Evolutionary conservation across 64 coral and sea anemone genomes (phyloP).

Genomic region (Catalaphyllia jardinei): DNA sequence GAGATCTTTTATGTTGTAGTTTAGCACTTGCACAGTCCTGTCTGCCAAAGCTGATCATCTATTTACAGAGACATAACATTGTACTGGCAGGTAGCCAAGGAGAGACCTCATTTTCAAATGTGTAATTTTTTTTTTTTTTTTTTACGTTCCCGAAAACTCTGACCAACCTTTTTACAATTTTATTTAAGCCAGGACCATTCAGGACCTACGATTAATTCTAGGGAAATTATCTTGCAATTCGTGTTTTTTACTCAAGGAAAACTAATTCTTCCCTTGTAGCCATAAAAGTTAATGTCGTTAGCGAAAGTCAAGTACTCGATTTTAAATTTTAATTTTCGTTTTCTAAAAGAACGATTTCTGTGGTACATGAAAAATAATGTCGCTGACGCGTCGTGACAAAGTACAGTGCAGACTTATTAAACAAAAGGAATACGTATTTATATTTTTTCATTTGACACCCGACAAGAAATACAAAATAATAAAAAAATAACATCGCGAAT

Average conservation of each 20-base stretch:
- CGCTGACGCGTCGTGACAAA: background rate
- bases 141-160: background rate
- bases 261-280: background rate
- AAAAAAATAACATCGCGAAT: background rate
- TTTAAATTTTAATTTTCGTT: background rate
- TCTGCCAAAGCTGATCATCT: background rate
- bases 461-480: no score
- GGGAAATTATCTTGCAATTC: background rate
- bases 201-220: background rate
- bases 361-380: background rate
- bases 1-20: background rate
- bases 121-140: background rate
- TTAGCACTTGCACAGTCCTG: background rate
- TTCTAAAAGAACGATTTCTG: background rate
- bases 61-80: background rate
- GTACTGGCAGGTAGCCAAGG: background rate
- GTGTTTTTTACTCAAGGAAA: background rate
- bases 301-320: background rate
- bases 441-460: no score
- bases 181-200: background rate
- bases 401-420: background rate
- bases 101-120: background rate
- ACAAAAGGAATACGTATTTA: background rate
- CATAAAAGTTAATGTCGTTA: background rate
- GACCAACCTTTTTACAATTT: background rate